phyloP scores from a whole-genome alignment of 2,113 vertebrate species.

The Phodopus roborovskii region DNA sequence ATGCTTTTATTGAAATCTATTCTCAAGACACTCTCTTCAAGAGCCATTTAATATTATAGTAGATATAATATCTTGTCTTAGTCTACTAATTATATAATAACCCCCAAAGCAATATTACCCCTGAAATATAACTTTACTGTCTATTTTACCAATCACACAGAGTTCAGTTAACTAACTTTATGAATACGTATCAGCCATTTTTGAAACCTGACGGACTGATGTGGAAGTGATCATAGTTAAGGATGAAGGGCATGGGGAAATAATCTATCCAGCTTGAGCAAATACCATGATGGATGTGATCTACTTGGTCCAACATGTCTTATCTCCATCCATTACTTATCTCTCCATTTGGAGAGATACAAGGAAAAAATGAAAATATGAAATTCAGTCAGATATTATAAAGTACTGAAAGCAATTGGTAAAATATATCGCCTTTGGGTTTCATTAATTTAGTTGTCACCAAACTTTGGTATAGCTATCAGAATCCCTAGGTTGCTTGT shows the following conservation, averaged over 20 bases:
- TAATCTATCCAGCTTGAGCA: not conserved
- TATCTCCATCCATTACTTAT: not conserved
- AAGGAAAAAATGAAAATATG: not conserved
- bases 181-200: not conserved
- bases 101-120: conserved; percentile 13
- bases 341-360: not conserved
- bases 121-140: not conserved
- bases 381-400: not conserved
- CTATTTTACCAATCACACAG: not conserved
- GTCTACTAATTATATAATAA: conserved; percentile 47
- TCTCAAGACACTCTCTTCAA: conserved; percentile 7
- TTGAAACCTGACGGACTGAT: conserved; percentile 61
- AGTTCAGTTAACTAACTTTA: conserved; percentile 43
- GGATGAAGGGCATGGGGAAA: rapidly evolving
- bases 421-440: conserved; percentile 36
- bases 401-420: not conserved
- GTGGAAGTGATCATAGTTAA: not conserved
- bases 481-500: not conserved
- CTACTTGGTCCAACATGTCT: not conserved
- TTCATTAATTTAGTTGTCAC: conserved; percentile 60
- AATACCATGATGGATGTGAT: not conserved
- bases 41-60: conserved; percentile 44
- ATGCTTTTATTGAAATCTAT: conserved; percentile 10
- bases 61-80: not conserved
- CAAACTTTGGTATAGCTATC: conserved; percentile 15